Percentiles rank a stretch among this genome's conserved stretches.
Conservation (phyloP, 2,888 invertebrate species). For the Rotaria macrura region DNA sequence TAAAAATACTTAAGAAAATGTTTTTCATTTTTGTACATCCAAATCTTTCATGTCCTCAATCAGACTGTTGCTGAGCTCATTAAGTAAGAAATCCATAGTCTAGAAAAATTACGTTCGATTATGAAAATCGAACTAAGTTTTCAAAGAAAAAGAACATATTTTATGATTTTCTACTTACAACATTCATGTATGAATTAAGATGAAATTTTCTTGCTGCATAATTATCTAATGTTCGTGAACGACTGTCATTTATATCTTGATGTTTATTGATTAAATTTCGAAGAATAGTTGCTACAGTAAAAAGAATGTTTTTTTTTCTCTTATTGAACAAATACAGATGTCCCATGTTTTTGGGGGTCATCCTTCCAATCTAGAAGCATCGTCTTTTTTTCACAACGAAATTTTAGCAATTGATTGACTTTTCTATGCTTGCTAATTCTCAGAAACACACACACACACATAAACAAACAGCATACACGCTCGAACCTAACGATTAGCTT, state of each 20-base stretch:
- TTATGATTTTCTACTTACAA: conserved; percentile 12
- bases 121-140: not conserved
- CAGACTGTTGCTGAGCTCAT: conserved; percentile 23
- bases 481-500: too few relatives aligned
- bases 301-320: too few relatives aligned
- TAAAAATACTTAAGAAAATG: not conserved
- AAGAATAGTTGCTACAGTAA: not conserved
- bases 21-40: conserved; percentile 13
- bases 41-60: conserved; percentile 31
- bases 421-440: too few relatives aligned
- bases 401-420: too few relatives aligned
- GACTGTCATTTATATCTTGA: not conserved
- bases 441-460: too few relatives aligned
- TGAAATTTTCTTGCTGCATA: conserved; percentile 27
- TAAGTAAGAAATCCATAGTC: conserved; percentile 24
- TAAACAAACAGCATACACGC: too few relatives aligned
- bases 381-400: too few relatives aligned
- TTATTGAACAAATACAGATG: too few relatives aligned
- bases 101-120: not conserved
- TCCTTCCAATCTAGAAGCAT: too few relatives aligned
- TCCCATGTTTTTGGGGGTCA: too few relatives aligned
- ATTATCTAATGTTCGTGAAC: conserved; percentile 16
- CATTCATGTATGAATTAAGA: conserved; percentile 29
- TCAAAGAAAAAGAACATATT: not conserved
- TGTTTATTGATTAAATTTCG: not conserved